Conservation (phyloP, 1,140 invertebrate genomes). For the Drosophila pseudoobscura region DNA sequence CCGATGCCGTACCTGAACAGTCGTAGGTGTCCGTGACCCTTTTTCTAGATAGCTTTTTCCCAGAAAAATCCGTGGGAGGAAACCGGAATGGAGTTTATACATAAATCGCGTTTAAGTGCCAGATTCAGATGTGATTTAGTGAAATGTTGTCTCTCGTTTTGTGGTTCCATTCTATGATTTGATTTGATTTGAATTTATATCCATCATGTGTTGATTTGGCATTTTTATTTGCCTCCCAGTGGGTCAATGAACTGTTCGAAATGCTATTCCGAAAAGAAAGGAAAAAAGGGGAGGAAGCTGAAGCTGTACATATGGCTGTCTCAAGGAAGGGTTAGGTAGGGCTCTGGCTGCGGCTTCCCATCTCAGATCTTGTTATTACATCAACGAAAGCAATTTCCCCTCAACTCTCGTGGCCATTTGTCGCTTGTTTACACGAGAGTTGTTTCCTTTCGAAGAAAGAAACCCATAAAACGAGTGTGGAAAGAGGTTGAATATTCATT, state of each 20-base stretch:
- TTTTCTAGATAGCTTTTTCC: not conserved
- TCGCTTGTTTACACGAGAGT: constrained; percentile 21
- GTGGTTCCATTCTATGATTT: not conserved
- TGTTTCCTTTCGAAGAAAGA: constrained; percentile 10
- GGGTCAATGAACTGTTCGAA: constrained; percentile 42
- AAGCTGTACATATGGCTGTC: constrained; percentile 21
- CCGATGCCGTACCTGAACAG: constrained; percentile 81
- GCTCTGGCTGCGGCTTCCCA: not conserved
- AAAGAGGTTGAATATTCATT: constrained; percentile 41
- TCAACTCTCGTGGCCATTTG: constrained; percentile 33
- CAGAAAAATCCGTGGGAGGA: not conserved
- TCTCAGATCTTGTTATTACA: constrained; percentile 36
- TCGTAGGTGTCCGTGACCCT: constrained; percentile 64
- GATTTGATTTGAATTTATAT: constrained; percentile 31
- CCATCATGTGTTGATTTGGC: constrained; percentile 21
- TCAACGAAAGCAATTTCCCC: constrained; percentile 24
- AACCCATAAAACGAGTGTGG: constrained; percentile 36
- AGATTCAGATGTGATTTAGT: not conserved
- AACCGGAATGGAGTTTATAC: too few relatives aligned
- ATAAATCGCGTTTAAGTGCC: too few relatives aligned
- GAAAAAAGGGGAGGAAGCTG: not conserved
- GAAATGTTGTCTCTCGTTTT: not conserved
- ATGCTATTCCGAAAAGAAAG: not conserved
- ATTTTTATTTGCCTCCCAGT: constrained; percentile 21
- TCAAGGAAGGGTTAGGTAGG: constrained; percentile 26